Evolutionary conservation across 2,888 invertebrate genomes (phyloP).

Genomic region (Caenorhabditis wallacei): DNA sequence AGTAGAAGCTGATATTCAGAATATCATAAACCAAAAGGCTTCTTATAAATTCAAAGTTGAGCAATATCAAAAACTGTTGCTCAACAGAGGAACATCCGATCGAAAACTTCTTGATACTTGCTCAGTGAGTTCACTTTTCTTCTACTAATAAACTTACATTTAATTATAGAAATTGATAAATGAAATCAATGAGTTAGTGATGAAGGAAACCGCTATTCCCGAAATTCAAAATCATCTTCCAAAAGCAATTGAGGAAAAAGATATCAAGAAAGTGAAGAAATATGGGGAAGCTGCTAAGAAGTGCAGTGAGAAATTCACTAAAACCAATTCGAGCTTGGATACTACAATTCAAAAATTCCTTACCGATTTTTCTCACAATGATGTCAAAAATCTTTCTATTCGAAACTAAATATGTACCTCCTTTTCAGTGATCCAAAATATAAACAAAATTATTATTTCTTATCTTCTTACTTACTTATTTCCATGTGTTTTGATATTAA

Average conservation of each 20-base stretch:
- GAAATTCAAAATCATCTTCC: background rate
- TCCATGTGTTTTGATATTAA: too few relatives aligned
- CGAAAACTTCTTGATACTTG: background rate
- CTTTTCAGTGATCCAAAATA: too few relatives aligned
- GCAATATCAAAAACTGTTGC: background rate
- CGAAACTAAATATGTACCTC: too few relatives aligned
- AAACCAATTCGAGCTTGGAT: too few relatives aligned
- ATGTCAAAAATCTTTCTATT: too few relatives aligned
- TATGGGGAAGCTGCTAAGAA: background rate
- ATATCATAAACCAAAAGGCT: too few relatives aligned
- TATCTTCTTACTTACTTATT: too few relatives aligned
- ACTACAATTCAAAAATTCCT: too few relatives aligned
- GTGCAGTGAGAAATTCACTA: too few relatives aligned
- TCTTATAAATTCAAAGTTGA: too few relatives aligned
- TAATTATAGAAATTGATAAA: constrained; percentile 2
- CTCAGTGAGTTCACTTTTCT: constrained; percentile 1
- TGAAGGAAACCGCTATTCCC: background rate
- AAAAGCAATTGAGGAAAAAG: constrained; percentile 8
- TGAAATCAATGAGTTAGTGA: background rate
- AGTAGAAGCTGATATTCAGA: background rate
- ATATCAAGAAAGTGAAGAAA: background rate
- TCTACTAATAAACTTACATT: background rate
- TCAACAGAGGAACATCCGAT: background rate
- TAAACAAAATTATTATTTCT: too few relatives aligned
- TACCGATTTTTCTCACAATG: too few relatives aligned